Base-by-base conservation (phyloP, 2,797 vertebrate species). In the Sebastes elongatus region DNA sequence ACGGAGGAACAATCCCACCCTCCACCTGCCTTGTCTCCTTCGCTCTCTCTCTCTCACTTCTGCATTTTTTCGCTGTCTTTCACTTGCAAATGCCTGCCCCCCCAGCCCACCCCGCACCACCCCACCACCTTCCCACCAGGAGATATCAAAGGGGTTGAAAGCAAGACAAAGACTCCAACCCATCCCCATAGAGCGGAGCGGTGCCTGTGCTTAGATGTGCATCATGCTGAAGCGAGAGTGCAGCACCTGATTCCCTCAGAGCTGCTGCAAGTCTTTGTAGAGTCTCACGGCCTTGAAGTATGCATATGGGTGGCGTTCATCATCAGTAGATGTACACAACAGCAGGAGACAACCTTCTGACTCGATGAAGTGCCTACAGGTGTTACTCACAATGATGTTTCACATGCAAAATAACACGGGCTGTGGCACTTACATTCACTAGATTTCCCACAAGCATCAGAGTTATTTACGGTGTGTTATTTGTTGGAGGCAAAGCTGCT, bases 91-190 rank as follows among this genome's bases (percentile, higher is more conserved):
- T 11, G 2, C 59, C 68, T 76, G 23, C 84, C 53, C 46, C 70
- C 60, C 25, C 20, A 1, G 0, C 16, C 25, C 20, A 32, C 64
- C 73, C 35, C 61, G 49, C 32, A 7, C 22, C 22, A 27, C 14
- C 62, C 14, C 35, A 46, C 46, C 33, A 79, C 73, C 82, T 76
- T 84, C 78, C 82, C 83, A 80, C 81, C 84, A 85, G 82, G 83
- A 80, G 76, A 84, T 93, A 93, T 92, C 86, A 91, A 92, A 92
- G 83, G 64, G 73, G 63, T 68, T 86, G 87, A 87, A 82, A 87
- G 82, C 77, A 90, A 93, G 92, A 93, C 92, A 93, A 90, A 93
- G 84, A 86, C 88, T 90, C 74, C 83, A 83, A 78, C 86, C 76
- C 74, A 83, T 90, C 85, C 83, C 82, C 62, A 68, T 16, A 78